Base-by-base conservation (phyloP, 2,888 invertebrate genomes). In the Coecobrya sp. region DNA sequence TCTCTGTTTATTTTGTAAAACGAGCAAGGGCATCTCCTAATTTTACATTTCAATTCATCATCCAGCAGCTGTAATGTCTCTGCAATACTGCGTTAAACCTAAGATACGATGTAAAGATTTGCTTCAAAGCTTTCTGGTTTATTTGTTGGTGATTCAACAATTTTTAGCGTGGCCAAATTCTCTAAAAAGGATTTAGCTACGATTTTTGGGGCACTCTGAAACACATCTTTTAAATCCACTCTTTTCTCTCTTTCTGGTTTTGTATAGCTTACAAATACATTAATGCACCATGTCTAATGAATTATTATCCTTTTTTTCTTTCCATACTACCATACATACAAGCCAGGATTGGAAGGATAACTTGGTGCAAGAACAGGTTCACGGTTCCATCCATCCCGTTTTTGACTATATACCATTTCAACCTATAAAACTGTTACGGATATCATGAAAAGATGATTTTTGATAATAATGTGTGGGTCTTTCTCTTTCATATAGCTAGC, bases 1-100 rank as follows among this genome's bases (percentile, higher is more conserved):
- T 73, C 19, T 42, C 7, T 91, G 87, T 91, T 91, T 91, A 91
- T 82, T 91, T 91, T 91, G 91, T 91, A 82, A 87, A 87, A 59
- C 3, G 68, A 86, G 68, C n/a, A 55, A 70, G 27, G 73, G 10
- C 25, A 68, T 22, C 25, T 25, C 49, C 36, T 36, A 2, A 4
- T 49, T 62, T 16, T 4, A 59, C 59, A 59, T n/a, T 62, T 25
- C 68, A 68, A 68, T 68, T 27, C 30, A 25, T 27, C 68, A 68
- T 30, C 13, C 68, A 68, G 68, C 68, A 30, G 68, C 68, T 30
- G 68, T 30, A 16, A 36, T 36, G 16, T n/a, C 68, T 22, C 68
- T 22, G 62, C 22, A 62, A 62, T 62, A 5, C 5, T 16, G 11
- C 62, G 2, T 10, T 25, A 1, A 62, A 7, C 1, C n/a, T 13